Evolutionary conservation across 2,888 invertebrate genomes (phyloP).

Genomic region (Altica lythri): DNA sequence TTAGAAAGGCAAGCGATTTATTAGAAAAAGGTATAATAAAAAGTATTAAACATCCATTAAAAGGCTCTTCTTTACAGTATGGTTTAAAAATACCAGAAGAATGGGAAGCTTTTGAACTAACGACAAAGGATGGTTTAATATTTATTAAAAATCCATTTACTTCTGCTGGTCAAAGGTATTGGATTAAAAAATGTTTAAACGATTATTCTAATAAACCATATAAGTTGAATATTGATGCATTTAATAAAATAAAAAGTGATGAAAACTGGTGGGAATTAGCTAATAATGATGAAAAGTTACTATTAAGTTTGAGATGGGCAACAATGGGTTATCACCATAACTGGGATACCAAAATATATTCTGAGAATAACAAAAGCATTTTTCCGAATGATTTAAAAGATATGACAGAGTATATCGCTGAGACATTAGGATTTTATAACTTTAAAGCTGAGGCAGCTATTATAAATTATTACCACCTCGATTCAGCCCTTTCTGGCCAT

Average conservation of each 20-base stretch:
- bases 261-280: constrained; percentile 71
- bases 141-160: constrained; percentile 86
- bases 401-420: constrained; percentile 68
- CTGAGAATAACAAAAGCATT: constrained; percentile 65
- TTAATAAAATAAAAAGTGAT: constrained; percentile 52
- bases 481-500: constrained; percentile 91
- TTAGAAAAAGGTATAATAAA: constrained; percentile 43
- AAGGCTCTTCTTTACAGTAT: constrained; percentile 38
- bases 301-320: constrained; percentile 82
- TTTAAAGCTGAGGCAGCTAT: constrained; percentile 92
- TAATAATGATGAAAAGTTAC: constrained; percentile 49
- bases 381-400: constrained; percentile 77
- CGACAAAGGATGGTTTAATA: constrained; percentile 71
- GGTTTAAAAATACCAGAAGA: constrained; percentile 58
- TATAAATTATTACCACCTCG: constrained; percentile 93
- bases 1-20: constrained; percentile 49
- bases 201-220: constrained; percentile 78
- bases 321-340: constrained; percentile 98
- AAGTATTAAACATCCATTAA: constrained; percentile 35
- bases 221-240: constrained; percentile 69
- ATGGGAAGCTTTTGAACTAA: constrained; percentile 70
- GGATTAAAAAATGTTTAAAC: constrained; percentile 77
- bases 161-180: constrained; percentile 75
- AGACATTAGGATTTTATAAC: constrained; percentile 61
- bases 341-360: constrained; percentile 93